phyloP scores from a whole-genome alignment of 1,140 invertebrate genomes.

The Temnothorax curvispinosus region DNA sequence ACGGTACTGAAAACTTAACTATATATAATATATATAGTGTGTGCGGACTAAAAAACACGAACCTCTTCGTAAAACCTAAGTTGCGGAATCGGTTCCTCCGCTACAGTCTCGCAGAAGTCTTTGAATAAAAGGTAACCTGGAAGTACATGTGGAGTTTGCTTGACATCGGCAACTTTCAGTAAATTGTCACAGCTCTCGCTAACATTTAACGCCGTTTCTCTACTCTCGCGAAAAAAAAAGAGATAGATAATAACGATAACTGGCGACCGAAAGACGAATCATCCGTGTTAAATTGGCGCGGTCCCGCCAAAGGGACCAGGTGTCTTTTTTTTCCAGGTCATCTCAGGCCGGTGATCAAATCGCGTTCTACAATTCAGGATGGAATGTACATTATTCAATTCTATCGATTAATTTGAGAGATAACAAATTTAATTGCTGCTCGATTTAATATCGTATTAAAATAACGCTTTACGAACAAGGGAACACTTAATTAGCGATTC shows the following conservation, averaged over 20 bases:
- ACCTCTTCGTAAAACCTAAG: conserved; percentile 99
- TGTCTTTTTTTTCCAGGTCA: conserved; percentile 25
- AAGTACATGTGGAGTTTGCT: conserved; percentile 81
- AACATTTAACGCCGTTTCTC: conserved; percentile 13
- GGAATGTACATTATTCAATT: background rate
- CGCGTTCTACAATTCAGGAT: background rate
- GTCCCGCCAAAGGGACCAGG: background rate
- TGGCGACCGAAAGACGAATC: background rate
- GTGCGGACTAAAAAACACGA: conserved; percentile 77
- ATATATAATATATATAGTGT: conserved; percentile 33
- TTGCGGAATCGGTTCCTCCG: conserved; percentile 98
- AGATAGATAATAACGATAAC: background rate
- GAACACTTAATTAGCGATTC: conserved; percentile 23
- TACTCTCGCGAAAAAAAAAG: background rate
- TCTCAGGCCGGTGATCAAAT: background rate
- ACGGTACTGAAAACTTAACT: conserved; percentile 59
- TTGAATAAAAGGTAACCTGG: conserved; percentile 99
- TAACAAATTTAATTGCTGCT: background rate
- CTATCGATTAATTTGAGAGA: background rate
- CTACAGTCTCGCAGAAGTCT: conserved; percentile 99
- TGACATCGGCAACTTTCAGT: conserved; percentile 44
- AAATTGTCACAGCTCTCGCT: conserved; percentile 32
- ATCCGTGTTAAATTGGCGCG: background rate
- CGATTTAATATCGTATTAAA: background rate
- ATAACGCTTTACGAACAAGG: background rate